These are phyloP conservation scores for Heloderma charlesbogerti DNA, from an alignment of 2,113 vertebrate genomes.

Conservation along the genomic window DNA sequence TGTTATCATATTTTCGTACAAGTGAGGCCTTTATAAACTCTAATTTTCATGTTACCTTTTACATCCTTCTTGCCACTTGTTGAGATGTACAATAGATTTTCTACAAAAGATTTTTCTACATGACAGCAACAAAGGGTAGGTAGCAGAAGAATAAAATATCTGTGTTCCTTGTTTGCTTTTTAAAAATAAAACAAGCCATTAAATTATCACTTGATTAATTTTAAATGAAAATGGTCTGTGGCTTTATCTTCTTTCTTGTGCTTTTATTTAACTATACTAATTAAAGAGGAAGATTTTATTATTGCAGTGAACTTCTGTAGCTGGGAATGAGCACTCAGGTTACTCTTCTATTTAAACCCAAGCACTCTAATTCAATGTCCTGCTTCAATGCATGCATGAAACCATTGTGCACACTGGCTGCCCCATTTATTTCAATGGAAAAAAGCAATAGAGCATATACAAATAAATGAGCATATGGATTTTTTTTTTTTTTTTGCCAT, in stretches of 20 bases:
- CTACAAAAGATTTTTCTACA: background rate
- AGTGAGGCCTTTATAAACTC: conserved; percentile 28
- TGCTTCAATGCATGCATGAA: background rate
- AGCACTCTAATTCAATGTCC: background rate
- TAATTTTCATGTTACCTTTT: conserved; percentile 11
- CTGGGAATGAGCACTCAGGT: background rate
- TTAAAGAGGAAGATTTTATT: background rate
- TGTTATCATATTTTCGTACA: conserved; percentile 36
- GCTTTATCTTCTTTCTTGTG: background rate
- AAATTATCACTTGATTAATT: conserved; percentile 14
- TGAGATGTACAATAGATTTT: conserved; percentile 1
- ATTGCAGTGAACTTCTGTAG: background rate
- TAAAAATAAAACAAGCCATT: background rate
- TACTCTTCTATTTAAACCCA: background rate
- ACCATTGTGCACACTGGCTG: background rate
- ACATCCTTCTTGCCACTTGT: background rate
- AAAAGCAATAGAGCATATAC: background rate
- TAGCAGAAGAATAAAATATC: background rate
- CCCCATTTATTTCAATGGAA: background rate
- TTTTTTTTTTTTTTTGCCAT: background rate
- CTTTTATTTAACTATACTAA: conserved; percentile 12
- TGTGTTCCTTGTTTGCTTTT: background rate
- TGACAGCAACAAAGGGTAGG: background rate
- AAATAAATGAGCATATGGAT: background rate
- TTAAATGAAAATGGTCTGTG: conserved; percentile 3